phyloP scores from a whole-genome alignment of 2,113 vertebrate genomes.

The Pomatostomus ruficeps region DNA sequence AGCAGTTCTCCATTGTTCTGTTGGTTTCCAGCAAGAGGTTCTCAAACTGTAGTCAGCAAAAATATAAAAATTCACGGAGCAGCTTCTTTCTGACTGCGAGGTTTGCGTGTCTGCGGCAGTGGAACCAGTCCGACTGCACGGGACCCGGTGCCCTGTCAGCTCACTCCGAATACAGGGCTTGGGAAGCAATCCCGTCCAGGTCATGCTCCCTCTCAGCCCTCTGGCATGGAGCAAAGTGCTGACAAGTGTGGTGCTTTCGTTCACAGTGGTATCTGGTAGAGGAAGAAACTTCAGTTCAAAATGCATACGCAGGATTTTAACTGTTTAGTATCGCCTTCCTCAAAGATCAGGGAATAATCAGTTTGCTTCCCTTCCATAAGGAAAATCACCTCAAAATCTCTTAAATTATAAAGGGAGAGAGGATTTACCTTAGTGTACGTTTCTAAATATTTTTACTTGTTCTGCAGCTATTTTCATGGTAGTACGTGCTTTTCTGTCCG shows the following conservation, averaged over 20 bases:
- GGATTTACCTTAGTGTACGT: neutral
- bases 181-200: neutral
- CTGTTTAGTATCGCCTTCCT: neutral
- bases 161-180: neutral
- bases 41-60: neutral
- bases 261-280: neutral
- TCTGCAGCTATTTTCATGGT: neutral
- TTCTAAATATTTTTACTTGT: neutral
- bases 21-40: neutral
- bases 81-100: neutral
- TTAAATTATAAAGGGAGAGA: neutral
- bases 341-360: neutral
- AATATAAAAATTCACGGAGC: neutral
- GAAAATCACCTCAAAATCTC: neutral
- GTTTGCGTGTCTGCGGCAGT: neutral
- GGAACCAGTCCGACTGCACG: neutral
- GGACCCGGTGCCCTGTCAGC: neutral
- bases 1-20: neutral
- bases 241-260: neutral
- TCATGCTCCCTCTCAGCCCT: neutral
- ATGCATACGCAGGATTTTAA: neutral
- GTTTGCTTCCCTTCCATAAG: neutral
- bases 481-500: rapidly evolving
- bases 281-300: neutral
- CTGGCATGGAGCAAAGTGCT: neutral